Percentiles rank a stretch among this genome's conserved stretches.
phyloP scores from a whole-genome alignment of 2,888 invertebrate species.

The Drosophila macrospina region DNA sequence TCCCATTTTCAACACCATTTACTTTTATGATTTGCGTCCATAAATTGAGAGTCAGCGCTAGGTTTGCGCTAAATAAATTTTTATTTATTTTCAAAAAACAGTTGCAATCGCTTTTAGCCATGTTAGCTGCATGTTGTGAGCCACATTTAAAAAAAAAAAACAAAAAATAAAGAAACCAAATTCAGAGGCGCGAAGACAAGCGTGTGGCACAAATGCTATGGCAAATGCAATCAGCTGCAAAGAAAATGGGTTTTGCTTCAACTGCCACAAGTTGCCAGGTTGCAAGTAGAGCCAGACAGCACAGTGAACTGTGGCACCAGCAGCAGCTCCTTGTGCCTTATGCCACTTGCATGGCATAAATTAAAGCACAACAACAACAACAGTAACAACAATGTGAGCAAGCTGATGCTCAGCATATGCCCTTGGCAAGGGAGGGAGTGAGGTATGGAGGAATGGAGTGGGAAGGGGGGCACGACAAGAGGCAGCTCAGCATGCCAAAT shows the following conservation, averaged over 20 bases:
- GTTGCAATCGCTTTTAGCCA: conserved; percentile 13
- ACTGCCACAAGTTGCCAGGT: conserved; percentile 48
- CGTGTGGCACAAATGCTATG: conserved; percentile 64
- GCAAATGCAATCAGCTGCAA: conserved; percentile 80
- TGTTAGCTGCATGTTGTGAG: conserved; percentile 33
- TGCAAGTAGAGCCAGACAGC: conserved; percentile 10
- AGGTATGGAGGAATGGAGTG: no score
- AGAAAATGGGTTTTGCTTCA: conserved; percentile 78
- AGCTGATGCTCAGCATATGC: conserved; percentile 36
- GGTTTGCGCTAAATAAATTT: conserved; percentile 65
- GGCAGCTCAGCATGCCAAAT: conserved; percentile 42
- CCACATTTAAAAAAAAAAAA: conserved; percentile 49
- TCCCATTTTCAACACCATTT: conserved; percentile 22
- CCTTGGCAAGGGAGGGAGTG: not conserved
- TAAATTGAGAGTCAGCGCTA: conserved; percentile 52
- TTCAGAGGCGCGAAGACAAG: no score
- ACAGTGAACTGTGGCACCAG: not conserved
- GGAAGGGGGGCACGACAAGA: conserved; percentile 15
- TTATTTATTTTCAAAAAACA: conserved; percentile 46
- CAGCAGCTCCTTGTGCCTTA: conserved; percentile 22
- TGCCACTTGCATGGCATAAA: conserved; percentile 70
- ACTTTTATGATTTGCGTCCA: conserved; percentile 55
- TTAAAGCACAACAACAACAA: conserved; percentile 59
- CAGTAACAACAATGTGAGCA: conserved; percentile 7
- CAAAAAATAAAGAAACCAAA: no score